Evolutionary conservation across 2,888 invertebrate species (phyloP), one percentile per base, ranked within the genome.

Genomic region (Rotaria socialis): DNA sequence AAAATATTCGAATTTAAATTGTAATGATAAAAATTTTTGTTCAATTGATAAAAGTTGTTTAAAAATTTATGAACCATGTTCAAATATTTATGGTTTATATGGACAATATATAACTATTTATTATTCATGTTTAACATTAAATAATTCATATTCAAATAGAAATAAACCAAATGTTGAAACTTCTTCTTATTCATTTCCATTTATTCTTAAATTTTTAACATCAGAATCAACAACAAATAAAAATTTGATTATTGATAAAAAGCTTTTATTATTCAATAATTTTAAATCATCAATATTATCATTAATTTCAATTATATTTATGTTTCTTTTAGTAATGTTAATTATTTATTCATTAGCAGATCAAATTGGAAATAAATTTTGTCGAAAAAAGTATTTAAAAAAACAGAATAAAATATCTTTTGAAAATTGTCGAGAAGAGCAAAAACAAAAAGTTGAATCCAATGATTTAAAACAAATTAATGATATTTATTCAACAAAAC

Each of bases 51-150:
- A 80, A 80, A 80, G 43, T 2, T 80, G 75, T 80, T 47, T 80
- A 47, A 80, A 80, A 80, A 80, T 80, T 43, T 80, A 80, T 80
- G 35, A 80, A 47, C 43, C 75, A 43, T 80, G 75, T 80, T 7
- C 75, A 47, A 43, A 24, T 47, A 24, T 47, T 0, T 7, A 80
- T 80, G 43, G 22, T 11, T 22, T 24, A 22, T 80, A 80, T 47
- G 75, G 75, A 47, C 75, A 80, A 80, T 80, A 80, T n/a, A 43
- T 80, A 47, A 80, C 75, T 22, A 80, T 80, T 19, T 11, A 80
- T 47, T 80, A 80, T 24, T 47, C 47, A 16, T 80, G 75, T 80
- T 47, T 80, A 47, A 11, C 75, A 24, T 47, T 7, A 24, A 80
- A 47, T 80, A 24, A 35, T 35, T 35, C 35, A 35, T 35, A 35